Evolutionary conservation across 92 coral and sea anemone species (phyloP).

Genomic region (Zoanthus gigantus): DNA sequence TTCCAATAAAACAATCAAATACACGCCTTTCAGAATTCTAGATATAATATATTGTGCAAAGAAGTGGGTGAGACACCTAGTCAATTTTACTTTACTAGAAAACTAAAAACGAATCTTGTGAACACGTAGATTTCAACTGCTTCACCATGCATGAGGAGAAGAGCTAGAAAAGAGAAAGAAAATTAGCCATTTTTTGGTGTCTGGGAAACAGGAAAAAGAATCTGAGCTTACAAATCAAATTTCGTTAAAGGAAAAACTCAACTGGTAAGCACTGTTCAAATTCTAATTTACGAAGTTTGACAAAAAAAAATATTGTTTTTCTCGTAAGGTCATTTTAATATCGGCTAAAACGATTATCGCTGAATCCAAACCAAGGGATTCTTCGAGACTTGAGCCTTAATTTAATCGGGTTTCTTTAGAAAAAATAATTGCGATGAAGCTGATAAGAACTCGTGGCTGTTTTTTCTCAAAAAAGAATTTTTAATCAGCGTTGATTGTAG

Average conservation of each 20-base stretch:
- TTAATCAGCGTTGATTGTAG: conserved; percentile 22
- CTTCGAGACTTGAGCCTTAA: background rate
- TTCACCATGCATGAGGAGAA: background rate
- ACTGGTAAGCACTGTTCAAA: conserved; percentile 18
- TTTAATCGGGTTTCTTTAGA: conserved; percentile 51
- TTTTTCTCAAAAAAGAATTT: conserved; percentile 35
- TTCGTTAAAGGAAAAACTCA: background rate
- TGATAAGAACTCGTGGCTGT: conserved; percentile 40
- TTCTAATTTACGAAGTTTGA: conserved; percentile 1
- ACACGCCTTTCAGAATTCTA: background rate
- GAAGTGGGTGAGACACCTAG: conserved; percentile 16
- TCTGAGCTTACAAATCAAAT: background rate
- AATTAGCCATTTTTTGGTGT: background rate
- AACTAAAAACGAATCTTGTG: background rate
- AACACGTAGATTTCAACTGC: background rate
- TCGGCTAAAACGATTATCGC: background rate
- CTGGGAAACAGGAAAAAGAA: conserved; percentile 24
- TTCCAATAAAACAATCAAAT: conserved; percentile 36
- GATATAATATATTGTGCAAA: conserved; percentile 21
- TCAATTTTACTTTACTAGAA: background rate
- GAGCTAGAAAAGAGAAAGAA: background rate
- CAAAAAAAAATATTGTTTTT: background rate
- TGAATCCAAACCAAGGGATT: background rate
- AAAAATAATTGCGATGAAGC: conserved; percentile 27
- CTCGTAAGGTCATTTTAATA: background rate